phyloP scores from a whole-genome alignment of 2,888 invertebrate genomes.

The Ennomos erosarius region DNA sequence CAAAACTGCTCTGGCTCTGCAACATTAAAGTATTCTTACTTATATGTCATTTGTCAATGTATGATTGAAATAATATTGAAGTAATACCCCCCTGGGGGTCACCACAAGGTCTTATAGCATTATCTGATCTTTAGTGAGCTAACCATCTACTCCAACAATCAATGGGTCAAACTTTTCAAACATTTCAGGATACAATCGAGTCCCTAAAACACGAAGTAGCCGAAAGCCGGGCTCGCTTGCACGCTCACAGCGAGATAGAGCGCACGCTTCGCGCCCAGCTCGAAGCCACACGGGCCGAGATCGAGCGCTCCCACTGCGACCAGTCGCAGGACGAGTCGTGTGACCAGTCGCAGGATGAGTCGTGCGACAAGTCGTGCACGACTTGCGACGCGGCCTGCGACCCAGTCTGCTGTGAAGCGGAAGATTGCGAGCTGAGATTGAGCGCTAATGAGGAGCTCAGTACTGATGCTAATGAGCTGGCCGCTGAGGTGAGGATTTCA shows the following conservation, averaged over 20 bases:
- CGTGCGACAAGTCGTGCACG: constrained; percentile 58
- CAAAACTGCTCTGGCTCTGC: too few relatives aligned
- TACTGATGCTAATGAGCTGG: constrained; percentile 76
- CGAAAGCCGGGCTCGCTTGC: constrained; percentile 74
- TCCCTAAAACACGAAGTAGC: constrained; percentile 78
- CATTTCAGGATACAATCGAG: constrained; percentile 76
- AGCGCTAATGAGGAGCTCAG: constrained; percentile 74
- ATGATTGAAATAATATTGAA: too few relatives aligned
- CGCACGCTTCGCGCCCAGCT: constrained; percentile 77
- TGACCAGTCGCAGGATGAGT: constrained; percentile 51
- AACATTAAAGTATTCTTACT: too few relatives aligned
- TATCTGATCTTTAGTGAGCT: too few relatives aligned
- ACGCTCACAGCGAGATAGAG: constrained; percentile 78
- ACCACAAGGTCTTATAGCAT: too few relatives aligned
- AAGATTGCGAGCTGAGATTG: constrained; percentile 68
- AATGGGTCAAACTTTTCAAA: too few relatives aligned
- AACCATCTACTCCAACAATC: too few relatives aligned
- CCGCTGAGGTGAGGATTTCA: constrained; percentile 66
- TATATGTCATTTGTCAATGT: too few relatives aligned
- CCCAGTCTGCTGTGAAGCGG: constrained; percentile 71
- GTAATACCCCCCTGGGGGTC: too few relatives aligned
- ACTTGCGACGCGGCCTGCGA: constrained; percentile 78
- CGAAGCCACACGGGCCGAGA: constrained; percentile 73
- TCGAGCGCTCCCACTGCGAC: constrained; percentile 47
- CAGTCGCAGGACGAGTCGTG: constrained; percentile 45